These are phyloP conservation scores for Sussaba pulchella DNA, from an alignment of 2,888 invertebrate species.

Conservation along the genomic window DNA sequence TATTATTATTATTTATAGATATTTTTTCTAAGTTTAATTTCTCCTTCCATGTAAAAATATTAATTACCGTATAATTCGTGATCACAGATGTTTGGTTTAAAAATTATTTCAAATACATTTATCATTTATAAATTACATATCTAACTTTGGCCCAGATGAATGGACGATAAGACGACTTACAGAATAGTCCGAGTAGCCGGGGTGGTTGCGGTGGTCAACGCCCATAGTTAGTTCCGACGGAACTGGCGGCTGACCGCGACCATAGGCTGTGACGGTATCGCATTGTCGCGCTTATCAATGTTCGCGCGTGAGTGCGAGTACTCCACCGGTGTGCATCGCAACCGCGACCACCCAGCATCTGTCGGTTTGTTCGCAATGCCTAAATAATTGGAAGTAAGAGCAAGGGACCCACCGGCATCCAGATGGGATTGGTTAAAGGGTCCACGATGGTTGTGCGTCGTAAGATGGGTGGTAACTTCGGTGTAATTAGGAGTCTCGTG, in stretches of 20 bases:
- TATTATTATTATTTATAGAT: no score
- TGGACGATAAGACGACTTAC: not conserved
- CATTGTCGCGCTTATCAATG: slow-evolving; percentile 37
- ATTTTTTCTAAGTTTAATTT: no score
- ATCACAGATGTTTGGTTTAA: no score
- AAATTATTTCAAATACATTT: no score
- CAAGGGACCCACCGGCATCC: slow-evolving; percentile 54
- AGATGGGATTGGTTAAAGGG: not conserved
- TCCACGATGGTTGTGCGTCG: slow-evolving; percentile 17
- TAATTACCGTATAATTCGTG: no score
- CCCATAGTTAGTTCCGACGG: no score
- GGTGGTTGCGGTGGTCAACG: no score
- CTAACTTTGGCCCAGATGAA: no score
- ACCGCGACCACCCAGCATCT: slow-evolving; percentile 66
- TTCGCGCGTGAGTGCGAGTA: slow-evolving; percentile 13
- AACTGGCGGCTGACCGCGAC: no score
- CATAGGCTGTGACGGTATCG: slow-evolving; percentile 17
- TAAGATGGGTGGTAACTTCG: slow-evolving; percentile 72
- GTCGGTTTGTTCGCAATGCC: slow-evolving; percentile 72
- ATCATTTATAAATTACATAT: no score
- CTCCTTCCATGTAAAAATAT: no score
- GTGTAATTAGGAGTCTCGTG: slow-evolving; percentile 77
- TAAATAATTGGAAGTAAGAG: slow-evolving; percentile 78
- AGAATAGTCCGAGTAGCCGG: not conserved
- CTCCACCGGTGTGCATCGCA: slow-evolving; percentile 10